These are phyloP conservation scores for Exaiptasia diaphana DNA, from an alignment of 64 coral and sea anemone species.

Conservation along the genomic window DNA sequence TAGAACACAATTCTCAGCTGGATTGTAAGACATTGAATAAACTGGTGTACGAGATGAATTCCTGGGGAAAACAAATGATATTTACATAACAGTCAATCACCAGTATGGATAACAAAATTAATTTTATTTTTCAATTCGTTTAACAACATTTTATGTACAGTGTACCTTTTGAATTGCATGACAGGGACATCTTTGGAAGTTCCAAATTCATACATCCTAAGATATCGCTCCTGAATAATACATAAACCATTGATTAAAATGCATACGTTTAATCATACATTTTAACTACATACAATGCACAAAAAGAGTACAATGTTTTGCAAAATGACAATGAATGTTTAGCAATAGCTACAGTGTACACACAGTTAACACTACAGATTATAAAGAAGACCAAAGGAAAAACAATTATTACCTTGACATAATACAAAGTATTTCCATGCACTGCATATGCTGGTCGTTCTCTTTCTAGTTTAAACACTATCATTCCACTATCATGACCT, in stretches of 20 bases:
- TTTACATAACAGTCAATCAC: background rate
- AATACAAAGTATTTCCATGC: conserved; percentile 95
- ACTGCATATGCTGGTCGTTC: conserved; percentile 97
- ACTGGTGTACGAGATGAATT: conserved; percentile 86
- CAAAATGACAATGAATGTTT: no score
- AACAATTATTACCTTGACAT: conserved; percentile 89
- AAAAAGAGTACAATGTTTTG: no score
- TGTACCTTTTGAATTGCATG: conserved; percentile 86
- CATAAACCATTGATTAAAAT: background rate
- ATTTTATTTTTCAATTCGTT: background rate
- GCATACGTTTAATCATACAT: background rate
- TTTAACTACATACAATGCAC: no score
- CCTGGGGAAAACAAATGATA: conserved; percentile 5
- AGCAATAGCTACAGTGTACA: no score
- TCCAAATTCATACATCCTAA: conserved; percentile 99
- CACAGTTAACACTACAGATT: no score
- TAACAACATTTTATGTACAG: background rate
- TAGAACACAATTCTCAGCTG: conserved; percentile 95
- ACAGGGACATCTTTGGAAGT: conserved; percentile 96
- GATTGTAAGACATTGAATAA: conserved; percentile 88
- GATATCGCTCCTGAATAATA: conserved; percentile 56
- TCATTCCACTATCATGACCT: conserved; percentile 99
- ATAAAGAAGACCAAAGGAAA: no score
- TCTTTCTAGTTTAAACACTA: conserved; percentile 93
- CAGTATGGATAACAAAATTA: background rate